Base-by-base conservation (phyloP, 2,888 invertebrate species). In the Acronicta leporina region DNA sequence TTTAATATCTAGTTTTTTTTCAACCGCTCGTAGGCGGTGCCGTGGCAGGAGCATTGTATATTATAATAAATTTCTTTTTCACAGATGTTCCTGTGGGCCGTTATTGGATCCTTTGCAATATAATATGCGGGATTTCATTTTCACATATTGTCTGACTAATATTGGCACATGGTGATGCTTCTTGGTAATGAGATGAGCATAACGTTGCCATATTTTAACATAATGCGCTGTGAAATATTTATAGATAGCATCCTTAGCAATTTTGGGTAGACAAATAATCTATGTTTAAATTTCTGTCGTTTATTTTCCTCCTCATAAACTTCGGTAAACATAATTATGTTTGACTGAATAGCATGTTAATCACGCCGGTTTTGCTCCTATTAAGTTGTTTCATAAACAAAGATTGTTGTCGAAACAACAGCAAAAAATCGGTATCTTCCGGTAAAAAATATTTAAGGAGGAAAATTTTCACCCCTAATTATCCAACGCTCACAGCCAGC, bases 71-170 rank as follows among this genome's bases (percentile, higher is more conserved):
- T 91, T 91, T 88, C 83, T 84, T 86, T 75, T 77, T 75, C 87
- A 82, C 92, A 92, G 90, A 90, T 92, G 91, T 89, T 88, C 85
- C 75, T 71, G 68, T 64, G 80, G 77, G 82, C 84, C 81, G 84
- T 90, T 92, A 92, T 92, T 90, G 91, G 87, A 90, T 91, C 88
- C 89, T 85, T 84, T 82, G 86, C 84, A 84, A 86, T 89, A 90
- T 90, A 86, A 89, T 90, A 87, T 89, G 87, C 82, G 87, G 86
- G 86, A 80, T 88, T 89, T 89, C 85, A 87, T 90, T 89, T 85
- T 87, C 87, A 86, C 87, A 89, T 88, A 86, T 88, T 87, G 85
- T 82, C 75, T 75, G 80, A 75, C 80, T 82, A 84, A 81, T 80
- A 75, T 73, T 79, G 70, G 75, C 63, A 60, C 72, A 70, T 71